Evolutionary conservation across 1,140 invertebrate genomes (phyloP).

Genomic region (Cecropterus lyciades): DNA sequence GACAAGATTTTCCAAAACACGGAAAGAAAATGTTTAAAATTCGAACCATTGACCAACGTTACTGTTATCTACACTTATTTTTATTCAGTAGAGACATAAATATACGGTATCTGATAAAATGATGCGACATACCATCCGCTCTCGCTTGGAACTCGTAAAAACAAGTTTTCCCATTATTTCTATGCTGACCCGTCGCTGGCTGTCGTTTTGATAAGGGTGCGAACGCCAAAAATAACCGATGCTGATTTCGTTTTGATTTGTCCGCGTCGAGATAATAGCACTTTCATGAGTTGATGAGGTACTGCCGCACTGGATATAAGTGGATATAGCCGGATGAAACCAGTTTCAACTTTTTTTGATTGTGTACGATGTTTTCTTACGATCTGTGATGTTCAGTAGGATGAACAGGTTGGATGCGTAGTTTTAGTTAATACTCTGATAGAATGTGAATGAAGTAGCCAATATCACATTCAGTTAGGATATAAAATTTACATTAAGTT

Average conservation of each 20-base stretch:
- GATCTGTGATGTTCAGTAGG: neutral
- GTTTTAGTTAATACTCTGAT: neutral
- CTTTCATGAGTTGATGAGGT: constrained; percentile 64
- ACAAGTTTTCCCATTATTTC: constrained; percentile 81
- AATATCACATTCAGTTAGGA: no score
- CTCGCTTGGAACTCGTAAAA: constrained; percentile 59
- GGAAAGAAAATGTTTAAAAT: constrained; percentile 22
- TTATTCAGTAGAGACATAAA: constrained; percentile 60
- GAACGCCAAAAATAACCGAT: constrained; percentile 73
- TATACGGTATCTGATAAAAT: constrained; percentile 62
- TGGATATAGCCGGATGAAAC: constrained; percentile 36
- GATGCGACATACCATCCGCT: constrained; percentile 57
- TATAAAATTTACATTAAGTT: no score
- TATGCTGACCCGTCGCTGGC: constrained; percentile 65
- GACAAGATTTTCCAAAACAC: neutral
- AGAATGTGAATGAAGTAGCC: neutral
- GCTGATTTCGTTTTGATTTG: constrained; percentile 81
- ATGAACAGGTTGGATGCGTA: neutral
- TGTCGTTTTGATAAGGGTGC: constrained; percentile 76
- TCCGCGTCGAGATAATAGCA: constrained; percentile 67
- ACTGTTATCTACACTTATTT: constrained; percentile 58
- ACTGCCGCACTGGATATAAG: constrained; percentile 36
- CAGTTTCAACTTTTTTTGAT: constrained; percentile 20
- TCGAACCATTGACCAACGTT: constrained; percentile 39
- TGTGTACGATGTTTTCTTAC: neutral